These are phyloP conservation scores for Craseonycteris thonglongyai DNA, from an alignment of 2,113 vertebrate species.

Conservation along the genomic window DNA sequence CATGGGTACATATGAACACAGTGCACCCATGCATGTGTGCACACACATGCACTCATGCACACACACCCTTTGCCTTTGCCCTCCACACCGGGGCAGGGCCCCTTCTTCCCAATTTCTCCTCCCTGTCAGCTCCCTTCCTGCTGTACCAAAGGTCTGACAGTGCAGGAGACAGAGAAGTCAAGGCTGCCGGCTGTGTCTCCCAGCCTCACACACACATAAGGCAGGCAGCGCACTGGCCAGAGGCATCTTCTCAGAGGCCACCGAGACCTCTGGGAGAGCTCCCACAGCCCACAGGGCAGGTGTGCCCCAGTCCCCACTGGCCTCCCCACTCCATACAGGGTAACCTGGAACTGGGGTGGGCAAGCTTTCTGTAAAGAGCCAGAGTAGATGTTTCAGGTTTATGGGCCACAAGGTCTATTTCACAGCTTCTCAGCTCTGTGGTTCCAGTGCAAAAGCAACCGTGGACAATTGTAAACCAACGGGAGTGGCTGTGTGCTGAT, in stretches of 20 bases:
- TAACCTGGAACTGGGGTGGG: background rate
- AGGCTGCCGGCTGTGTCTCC: background rate
- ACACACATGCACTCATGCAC: background rate
- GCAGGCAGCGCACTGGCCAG: background rate
- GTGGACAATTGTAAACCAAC: background rate
- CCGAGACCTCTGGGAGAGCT: background rate
- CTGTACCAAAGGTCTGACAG: background rate
- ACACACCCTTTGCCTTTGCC: background rate
- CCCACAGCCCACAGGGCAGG: background rate
- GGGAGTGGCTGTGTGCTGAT: background rate
- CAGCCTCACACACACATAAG: background rate
- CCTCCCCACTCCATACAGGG: rapidly evolving
- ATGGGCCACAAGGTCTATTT: background rate
- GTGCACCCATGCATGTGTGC: rapidly evolving
- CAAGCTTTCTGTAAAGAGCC: background rate
- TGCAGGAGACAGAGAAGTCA: rapidly evolving
- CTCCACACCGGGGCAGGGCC: background rate
- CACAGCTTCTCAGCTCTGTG: no score
- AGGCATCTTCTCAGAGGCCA: background rate
- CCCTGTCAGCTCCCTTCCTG: background rate
- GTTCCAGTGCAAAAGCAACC: rapidly evolving
- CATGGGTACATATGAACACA: background rate
- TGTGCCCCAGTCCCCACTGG: background rate
- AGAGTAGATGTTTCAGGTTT: background rate
- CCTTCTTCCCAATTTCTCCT: no score